Evolutionary conservation across 1,140 invertebrate species (phyloP), one percentile per base, ranked within the genome.

Genomic region (Drosophila sp.): DNA sequence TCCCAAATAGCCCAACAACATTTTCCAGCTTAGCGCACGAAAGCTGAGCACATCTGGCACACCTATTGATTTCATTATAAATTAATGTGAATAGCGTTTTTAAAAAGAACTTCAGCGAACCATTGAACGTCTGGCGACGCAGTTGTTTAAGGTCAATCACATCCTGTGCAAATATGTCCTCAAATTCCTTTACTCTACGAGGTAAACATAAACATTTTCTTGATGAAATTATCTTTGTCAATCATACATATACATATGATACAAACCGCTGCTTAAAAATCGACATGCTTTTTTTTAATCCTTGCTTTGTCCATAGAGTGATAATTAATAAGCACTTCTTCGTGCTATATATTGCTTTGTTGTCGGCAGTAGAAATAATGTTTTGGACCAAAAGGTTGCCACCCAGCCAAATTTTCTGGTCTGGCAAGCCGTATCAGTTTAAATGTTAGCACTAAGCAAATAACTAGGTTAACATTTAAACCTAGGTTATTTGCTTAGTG

Each of bases 1-100:
- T 3, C 96, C 96, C 56, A 98, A 92, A 92, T 97, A 98, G 82
- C 97, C 96, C 5, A 98, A 93, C 40, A 98, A 91, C 7, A 97
- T 92, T 91, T 95, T 96, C 97, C 97, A 98, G 70, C 96, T 96
- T 9, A 96, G 81, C 1, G 96, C 93, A 57, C 97, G 92, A 46
- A 95, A 92, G 0, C 96, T 96, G 70, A 95, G 94, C 78, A 96
- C 95, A 90, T 98, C 96, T 14, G 97, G 97, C 62, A 97, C 95
- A 51, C 96, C 96, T 97, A 78, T 63, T 91, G 82, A 86, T 67
- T 75, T 80, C 2, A 16, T n/a, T 29, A 45, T 32, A 2, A 8
- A 16, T 50, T 9, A 46, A 27, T 45, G 8, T 53, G n/a, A 3
- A 38, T 1, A 7, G 50, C 13, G n/a, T n/a, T 9, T 6, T 34